Percentiles rank a stretch among this genome's conserved stretches.
Conservation (phyloP, 2,888 invertebrate species). For the Aphidius colemani region DNA sequence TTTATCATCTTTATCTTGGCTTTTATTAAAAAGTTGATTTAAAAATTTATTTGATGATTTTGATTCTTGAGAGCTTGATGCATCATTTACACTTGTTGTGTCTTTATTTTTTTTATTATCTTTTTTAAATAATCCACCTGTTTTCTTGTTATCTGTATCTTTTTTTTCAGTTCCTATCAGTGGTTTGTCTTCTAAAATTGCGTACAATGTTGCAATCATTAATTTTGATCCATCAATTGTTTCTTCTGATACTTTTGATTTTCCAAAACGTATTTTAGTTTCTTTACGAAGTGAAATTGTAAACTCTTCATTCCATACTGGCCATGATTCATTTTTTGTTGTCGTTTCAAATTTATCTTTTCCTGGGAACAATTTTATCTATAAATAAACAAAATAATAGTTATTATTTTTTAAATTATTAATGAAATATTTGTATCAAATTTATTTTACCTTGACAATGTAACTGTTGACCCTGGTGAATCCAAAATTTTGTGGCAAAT, state of each 20-base stretch:
- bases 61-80: constrained; percentile 49
- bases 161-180: constrained; percentile 56
- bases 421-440: background rate
- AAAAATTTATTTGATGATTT: constrained; percentile 57
- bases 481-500: constrained; percentile 78
- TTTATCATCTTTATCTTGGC: constrained; percentile 63
- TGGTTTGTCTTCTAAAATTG: constrained; percentile 67
- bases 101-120: constrained; percentile 45
- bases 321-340: constrained; percentile 77
- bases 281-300: constrained; percentile 70
- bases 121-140: constrained; percentile 38
- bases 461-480: constrained; percentile 78
- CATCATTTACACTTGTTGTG: constrained; percentile 20
- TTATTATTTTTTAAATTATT: background rate
- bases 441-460: constrained; percentile 71
- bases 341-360: constrained; percentile 77
- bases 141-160: constrained; percentile 52
- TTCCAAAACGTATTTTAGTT: constrained; percentile 57
- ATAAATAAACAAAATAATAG: constrained; percentile 45
- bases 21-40: constrained; percentile 63
- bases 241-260: constrained; percentile 64
- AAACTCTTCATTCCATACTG: constrained; percentile 80
- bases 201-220: constrained; percentile 72
- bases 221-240: constrained; percentile 69
- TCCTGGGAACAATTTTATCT: constrained; percentile 80